A percentile compares a stretch with the other conserved stretches of the same genome.
Evolutionary conservation across 2,888 invertebrate genomes (phyloP).

Genomic region (Tenthredo scrophulariae): DNA sequence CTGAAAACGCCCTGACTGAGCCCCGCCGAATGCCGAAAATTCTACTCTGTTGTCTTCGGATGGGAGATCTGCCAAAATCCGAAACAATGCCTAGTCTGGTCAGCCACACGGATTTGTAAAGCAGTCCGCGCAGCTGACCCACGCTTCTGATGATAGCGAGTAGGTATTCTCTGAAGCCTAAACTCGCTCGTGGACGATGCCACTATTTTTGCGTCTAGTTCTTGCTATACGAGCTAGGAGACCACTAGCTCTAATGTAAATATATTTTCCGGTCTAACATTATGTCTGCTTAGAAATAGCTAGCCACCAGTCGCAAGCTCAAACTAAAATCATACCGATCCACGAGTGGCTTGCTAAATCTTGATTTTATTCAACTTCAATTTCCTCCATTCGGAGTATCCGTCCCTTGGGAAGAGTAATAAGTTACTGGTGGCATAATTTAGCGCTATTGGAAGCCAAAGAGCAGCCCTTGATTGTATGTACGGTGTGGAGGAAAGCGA

Average conservation of each 20-base stretch:
- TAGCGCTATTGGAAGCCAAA: neutral
- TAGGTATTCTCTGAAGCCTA: neutral
- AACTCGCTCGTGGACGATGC: neutral
- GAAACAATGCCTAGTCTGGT: constrained; percentile 42
- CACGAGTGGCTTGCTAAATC: neutral
- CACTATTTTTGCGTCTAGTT: constrained; percentile 52
- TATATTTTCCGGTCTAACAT: constrained; percentile 53
- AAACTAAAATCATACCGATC: neutral
- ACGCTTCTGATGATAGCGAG: constrained; percentile 1
- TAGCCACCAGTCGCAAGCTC: constrained; percentile 34
- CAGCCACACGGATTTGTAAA: neutral
- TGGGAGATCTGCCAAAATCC: constrained; percentile 41
- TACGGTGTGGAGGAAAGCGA: neutral
- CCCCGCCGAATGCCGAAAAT: constrained; percentile 37
- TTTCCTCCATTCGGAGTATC: neutral
- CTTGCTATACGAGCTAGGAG: constrained; percentile 13
- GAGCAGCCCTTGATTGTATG: neutral
- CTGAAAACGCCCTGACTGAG: constrained; percentile 26
- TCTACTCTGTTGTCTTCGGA: constrained; percentile 24
- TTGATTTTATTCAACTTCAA: neutral
- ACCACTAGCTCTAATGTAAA: constrained; percentile 46
- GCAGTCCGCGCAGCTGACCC: constrained; percentile 14
- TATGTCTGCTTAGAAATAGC: constrained; percentile 55
- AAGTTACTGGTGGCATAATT: neutral
- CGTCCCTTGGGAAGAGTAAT: neutral